A percentile compares a stretch with the other conserved stretches of the same genome.
Evolutionary conservation across 2,888 invertebrate species (phyloP).

Genomic region (Dione vanillae): DNA sequence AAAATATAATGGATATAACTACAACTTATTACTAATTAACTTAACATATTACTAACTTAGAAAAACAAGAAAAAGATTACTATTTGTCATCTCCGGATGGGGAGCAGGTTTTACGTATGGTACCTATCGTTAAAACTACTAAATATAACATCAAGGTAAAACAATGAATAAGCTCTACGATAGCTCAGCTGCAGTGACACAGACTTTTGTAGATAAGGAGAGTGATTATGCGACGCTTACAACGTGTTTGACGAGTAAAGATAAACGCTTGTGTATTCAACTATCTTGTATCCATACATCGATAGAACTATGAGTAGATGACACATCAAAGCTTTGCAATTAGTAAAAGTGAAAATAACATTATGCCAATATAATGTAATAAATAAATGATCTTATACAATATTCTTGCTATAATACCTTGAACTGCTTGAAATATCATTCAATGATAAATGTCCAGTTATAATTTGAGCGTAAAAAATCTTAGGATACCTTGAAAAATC

Average conservation of each 20-base stretch:
- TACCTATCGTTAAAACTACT: too few species aligned
- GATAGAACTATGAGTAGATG: slow-evolving; percentile 13
- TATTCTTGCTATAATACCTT: slow-evolving; percentile 6
- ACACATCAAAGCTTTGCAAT: background rate
- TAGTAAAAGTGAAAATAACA: background rate
- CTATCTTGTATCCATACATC: slow-evolving; percentile 22
- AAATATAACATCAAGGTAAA: slow-evolving; percentile 6
- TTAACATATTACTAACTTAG: too few species aligned
- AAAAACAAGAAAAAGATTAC: background rate
- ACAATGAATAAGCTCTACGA: slow-evolving; percentile 29
- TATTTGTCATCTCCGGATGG: background rate
- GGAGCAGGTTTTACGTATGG: background rate
- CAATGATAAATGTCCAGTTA: slow-evolving; percentile 38
- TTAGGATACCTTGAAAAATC: slow-evolving; percentile 51
- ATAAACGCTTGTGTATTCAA: slow-evolving; percentile 30
- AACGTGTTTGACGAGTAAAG: slow-evolving; percentile 38
- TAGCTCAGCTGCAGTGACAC: slow-evolving; percentile 30
- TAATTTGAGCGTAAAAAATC: slow-evolving; percentile 41
- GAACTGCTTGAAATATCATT: slow-evolving; percentile 8
- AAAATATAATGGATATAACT: too few species aligned
- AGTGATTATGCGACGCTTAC: slow-evolving; percentile 35
- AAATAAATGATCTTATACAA: background rate
- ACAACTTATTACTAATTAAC: too few species aligned
- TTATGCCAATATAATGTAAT: background rate
- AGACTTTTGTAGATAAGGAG: slow-evolving; percentile 33